Evolutionary conservation across 1,140 invertebrate genomes (phyloP).

Genomic region (Saccostrea glomerata): DNA sequence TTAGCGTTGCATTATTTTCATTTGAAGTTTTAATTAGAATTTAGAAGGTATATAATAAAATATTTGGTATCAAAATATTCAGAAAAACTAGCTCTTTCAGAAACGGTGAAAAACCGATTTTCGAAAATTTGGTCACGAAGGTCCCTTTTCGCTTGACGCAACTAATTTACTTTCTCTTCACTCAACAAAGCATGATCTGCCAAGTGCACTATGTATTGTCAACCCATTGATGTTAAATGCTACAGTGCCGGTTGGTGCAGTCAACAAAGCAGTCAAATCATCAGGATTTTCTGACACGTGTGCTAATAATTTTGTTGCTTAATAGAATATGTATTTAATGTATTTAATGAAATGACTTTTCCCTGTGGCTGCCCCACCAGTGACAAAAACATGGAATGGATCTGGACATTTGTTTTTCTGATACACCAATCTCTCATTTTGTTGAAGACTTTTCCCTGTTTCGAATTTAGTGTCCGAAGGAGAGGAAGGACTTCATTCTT

Average conservation of each 20-base stretch:
- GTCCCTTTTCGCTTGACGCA: too few relatives aligned
- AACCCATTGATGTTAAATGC: too few relatives aligned
- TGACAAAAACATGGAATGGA: slow-evolving; percentile 40
- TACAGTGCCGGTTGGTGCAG: too few relatives aligned
- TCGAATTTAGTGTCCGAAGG: slow-evolving; percentile 1
- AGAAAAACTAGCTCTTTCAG: too few relatives aligned
- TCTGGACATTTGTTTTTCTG: background rate
- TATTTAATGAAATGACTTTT: slow-evolving; percentile 43
- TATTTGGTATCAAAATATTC: too few relatives aligned
- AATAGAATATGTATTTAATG: slow-evolving; percentile 31
- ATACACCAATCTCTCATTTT: slow-evolving; percentile 33
- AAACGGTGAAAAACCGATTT: too few relatives aligned
- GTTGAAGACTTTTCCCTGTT: slow-evolving; percentile 40
- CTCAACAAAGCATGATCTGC: background rate
- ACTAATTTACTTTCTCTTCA: slow-evolving; percentile 29
- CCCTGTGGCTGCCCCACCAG: too few relatives aligned
- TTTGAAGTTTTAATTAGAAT: too few relatives aligned
- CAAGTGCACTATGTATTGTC: background rate
- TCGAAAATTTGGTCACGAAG: too few relatives aligned
- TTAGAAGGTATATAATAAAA: too few relatives aligned
- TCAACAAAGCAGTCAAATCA: too few relatives aligned
- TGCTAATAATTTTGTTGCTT: slow-evolving; percentile 39
- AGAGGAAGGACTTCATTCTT: slow-evolving; percentile 3
- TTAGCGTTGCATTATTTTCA: too few relatives aligned
- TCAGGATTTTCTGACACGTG: slow-evolving; percentile 29